Conservation (phyloP, 2,113 vertebrate genomes). For the Oostethus manadensis region DNA sequence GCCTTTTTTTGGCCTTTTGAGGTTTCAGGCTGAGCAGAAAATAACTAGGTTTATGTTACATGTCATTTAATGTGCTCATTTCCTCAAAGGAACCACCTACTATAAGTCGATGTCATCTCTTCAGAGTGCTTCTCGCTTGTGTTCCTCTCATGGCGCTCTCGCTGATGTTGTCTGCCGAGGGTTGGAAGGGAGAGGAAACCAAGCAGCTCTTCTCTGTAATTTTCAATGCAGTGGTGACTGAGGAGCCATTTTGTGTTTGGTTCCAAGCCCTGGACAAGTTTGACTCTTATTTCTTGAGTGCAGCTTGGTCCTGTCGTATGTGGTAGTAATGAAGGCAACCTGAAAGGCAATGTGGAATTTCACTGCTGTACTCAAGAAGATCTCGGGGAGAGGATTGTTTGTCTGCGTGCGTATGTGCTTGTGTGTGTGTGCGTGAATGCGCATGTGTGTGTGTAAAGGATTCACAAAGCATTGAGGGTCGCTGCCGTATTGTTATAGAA, state of each 20-base stretch:
- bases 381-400: not conserved
- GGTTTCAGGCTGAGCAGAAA: constrained; percentile 38
- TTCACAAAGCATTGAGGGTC: not conserved
- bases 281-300: constrained; percentile 18
- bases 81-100: constrained; percentile 27
- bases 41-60: constrained; percentile 35
- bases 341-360: not conserved
- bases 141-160: constrained; percentile 37
- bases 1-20: constrained; percentile 27
- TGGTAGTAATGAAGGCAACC: not conserved
- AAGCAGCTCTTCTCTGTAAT: constrained; percentile 56
- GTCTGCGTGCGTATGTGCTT: too few relatives aligned
- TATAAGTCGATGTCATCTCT: constrained; percentile 30
- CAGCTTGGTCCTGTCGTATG: constrained; percentile 26
- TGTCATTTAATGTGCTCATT: constrained; percentile 33
- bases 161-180: constrained; percentile 38
- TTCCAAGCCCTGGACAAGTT: constrained; percentile 38
- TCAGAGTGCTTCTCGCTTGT: constrained; percentile 29
- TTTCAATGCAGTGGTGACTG: constrained; percentile 37
- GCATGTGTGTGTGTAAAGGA: too few relatives aligned
- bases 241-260: constrained; percentile 56
- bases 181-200: constrained; percentile 40
- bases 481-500: not conserved
- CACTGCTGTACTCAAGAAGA: not conserved
- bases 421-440: too few relatives aligned